phyloP scores from a whole-genome alignment of 2,888 invertebrate genomes.

The Yponomeuta cagnagella region DNA sequence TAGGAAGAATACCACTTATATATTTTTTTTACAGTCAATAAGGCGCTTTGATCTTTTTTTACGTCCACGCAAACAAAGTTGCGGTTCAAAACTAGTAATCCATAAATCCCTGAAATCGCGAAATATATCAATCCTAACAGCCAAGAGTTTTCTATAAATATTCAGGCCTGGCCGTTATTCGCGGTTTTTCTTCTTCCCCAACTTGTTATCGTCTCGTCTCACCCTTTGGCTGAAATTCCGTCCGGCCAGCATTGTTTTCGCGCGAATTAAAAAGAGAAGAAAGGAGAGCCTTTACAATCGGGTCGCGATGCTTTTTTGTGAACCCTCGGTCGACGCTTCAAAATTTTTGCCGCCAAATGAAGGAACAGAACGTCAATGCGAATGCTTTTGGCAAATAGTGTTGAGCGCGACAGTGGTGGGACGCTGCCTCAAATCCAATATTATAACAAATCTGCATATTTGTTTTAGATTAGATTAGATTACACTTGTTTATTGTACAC shows the following conservation, averaged over 20 bases:
- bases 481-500: too few relatives aligned
- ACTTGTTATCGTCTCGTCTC: slow-evolving; percentile 9
- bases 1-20: too few relatives aligned
- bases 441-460: too few relatives aligned
- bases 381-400: not conserved
- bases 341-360: not conserved
- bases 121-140: not conserved
- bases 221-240: slow-evolving; percentile 6
- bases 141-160: not conserved
- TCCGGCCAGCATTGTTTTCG: slow-evolving; percentile 1
- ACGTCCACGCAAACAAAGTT: too few relatives aligned
- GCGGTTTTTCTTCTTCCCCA: not conserved
- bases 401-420: too few relatives aligned
- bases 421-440: too few relatives aligned
- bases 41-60: too few relatives aligned
- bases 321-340: not conserved
- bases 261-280: slow-evolving; percentile 9
- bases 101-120: not conserved
- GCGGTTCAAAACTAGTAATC: too few relatives aligned
- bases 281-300: not conserved
- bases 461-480: too few relatives aligned
- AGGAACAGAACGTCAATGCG: not conserved
- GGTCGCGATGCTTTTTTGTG: slow-evolving; percentile 1
- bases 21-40: too few relatives aligned
- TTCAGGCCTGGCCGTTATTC: not conserved